Evolutionary conservation across 53 echinoderm and acorn worm genomes (phyloP), one percentile per base, ranked within the genome.

Genomic region (Glandiceps talaboti): DNA sequence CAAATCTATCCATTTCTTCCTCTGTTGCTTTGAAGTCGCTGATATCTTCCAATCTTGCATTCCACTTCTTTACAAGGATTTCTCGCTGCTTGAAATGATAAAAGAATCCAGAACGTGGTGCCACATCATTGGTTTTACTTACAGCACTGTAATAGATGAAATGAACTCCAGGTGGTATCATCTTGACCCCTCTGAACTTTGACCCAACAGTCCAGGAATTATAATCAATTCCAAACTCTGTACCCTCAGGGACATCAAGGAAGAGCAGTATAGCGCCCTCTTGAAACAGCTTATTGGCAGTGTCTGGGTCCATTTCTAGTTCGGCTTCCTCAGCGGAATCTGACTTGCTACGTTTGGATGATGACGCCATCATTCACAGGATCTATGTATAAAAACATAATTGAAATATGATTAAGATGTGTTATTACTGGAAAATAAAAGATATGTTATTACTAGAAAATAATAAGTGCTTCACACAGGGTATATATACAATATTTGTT

Each of bases 151-250:
- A 96, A 74, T 93, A 88, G 30, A 96, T 78, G 73, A 89, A 96
- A 80, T 96, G 96, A 0, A 96, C 83, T 1, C 96, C 96, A 0
- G 93, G 90, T 1, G 96, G 96, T 77, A 96, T 96, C 96, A 96
- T 96, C 32, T 96, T 96, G 0, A 96, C 96, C n/a, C 96, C 96
- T 81, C 88, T 91, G 86, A 96, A 96, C 10, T 89, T 86, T 75
- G 90, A 87, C 0, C 87, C 93, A 0, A 91, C 91, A 81, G 86
- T 96, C 96, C 96, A 96, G 1, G 89, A 88, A 77, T 91, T 90
- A 86, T 93, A 96, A 83, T 96, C 96, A 1, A 96, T 96, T 27
- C 96, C 96, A 82, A 96, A 96, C 76, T 96, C 96, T 27, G 96
- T 96, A 28, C 96, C 96, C 0, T 79, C 83, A 75, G 96, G 96